Conservation (phyloP, 30 jellyfish, hydroid and myxozoan species). For the Aurelia aurita region DNA sequence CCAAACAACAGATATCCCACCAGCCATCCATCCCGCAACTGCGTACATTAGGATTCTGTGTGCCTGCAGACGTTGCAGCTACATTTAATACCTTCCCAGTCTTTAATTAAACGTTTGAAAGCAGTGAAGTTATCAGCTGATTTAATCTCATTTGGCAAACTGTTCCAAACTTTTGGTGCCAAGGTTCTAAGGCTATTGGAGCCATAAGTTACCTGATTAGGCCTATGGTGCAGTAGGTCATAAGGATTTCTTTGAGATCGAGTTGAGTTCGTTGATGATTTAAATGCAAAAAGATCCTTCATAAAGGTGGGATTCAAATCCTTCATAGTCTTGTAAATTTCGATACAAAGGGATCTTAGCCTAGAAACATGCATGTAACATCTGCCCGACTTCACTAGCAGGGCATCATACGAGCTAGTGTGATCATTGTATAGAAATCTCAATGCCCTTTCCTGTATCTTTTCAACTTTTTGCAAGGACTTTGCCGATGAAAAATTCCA, state of each 20-base stretch:
- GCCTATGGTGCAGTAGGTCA: conserved; percentile 16
- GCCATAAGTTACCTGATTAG: not conserved
- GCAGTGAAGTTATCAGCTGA: not conserved
- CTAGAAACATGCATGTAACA: conserved; percentile 6
- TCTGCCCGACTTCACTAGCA: not conserved
- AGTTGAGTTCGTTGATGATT: not conserved
- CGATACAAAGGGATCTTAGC: not conserved
- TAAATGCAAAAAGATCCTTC: not conserved
- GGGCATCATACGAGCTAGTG: not conserved
- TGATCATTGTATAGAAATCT: conserved; percentile 21
- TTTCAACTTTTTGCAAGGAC: conserved; percentile 24
- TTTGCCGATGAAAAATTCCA: conserved; percentile 62
- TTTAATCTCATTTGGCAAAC: conserved; percentile 7
- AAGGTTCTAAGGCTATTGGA: conserved; percentile 19
- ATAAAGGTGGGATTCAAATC: conserved; percentile 6
- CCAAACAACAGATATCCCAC: too few relatives aligned
- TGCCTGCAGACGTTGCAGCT: conserved; percentile 1
- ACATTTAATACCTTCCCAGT: conserved; percentile 5
- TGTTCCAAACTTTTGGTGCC: not conserved
- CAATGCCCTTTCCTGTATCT: conserved; percentile 25
- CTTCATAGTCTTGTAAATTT: not conserved
- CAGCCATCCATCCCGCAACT: not conserved
- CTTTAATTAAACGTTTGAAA: conserved; percentile 2
- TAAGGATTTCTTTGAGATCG: conserved; percentile 25
- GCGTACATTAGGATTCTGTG: conserved; percentile 1